phyloP scores from a whole-genome alignment of 1,140 invertebrate species.

The Lethrus apterus region DNA sequence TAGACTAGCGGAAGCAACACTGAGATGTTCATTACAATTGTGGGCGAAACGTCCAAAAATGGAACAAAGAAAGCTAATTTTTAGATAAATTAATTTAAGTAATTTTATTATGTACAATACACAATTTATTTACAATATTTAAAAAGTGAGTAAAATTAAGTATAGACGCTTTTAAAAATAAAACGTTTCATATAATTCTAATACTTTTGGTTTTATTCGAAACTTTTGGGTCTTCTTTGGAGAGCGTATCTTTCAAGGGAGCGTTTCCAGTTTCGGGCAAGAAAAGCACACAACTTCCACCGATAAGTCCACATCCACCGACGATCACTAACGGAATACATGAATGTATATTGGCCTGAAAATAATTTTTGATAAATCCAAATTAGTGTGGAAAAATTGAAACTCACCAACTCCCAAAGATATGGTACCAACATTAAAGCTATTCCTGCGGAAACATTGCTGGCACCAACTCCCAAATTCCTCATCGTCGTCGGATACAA shows the following conservation, averaged over 20 bases:
- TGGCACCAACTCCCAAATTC: conserved; percentile 64
- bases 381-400: neutral
- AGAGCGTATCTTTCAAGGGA: conserved; percentile 32
- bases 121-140: too few relatives aligned
- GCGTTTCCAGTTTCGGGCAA: conserved; percentile 49
- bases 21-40: too few relatives aligned
- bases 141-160: too few relatives aligned
- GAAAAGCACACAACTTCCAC: conserved; percentile 52
- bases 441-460: conserved; percentile 60
- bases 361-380: too few relatives aligned
- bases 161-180: too few relatives aligned
- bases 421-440: conserved; percentile 65
- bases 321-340: conserved; percentile 55
- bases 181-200: neutral
- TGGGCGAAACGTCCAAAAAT: too few relatives aligned
- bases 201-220: neutral
- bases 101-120: too few relatives aligned
- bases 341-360: conserved; percentile 38
- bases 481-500: conserved; percentile 65
- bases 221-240: neutral
- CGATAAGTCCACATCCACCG: conserved; percentile 52
- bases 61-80: too few relatives aligned
- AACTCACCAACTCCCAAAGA: conserved; percentile 60
- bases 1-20: too few relatives aligned
- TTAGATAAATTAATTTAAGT: too few relatives aligned